These are phyloP conservation scores for Protula sp. DNA, from an alignment of 2,888 invertebrate species.

Conservation along the genomic window DNA sequence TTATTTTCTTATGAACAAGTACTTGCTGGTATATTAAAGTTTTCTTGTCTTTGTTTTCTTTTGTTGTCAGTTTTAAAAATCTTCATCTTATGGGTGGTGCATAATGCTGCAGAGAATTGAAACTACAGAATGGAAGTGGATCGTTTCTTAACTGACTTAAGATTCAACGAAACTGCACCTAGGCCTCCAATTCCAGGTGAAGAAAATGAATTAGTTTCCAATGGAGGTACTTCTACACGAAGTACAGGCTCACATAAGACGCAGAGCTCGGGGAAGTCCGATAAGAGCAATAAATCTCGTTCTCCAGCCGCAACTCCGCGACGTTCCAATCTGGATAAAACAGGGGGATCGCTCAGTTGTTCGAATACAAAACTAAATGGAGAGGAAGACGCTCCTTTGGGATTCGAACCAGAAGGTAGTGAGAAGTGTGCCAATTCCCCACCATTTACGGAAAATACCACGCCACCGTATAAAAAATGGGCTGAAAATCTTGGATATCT, in stretches of 20 bases:
- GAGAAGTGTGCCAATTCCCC: constrained; percentile 52
- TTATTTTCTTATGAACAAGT: too few relatives aligned
- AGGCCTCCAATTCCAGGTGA: constrained; percentile 51
- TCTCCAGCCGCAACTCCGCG: constrained; percentile 45
- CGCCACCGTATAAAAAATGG: constrained; percentile 81
- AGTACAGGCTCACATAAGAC: constrained; percentile 48
- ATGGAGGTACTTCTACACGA: constrained; percentile 45
- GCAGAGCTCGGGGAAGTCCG: constrained; percentile 23
- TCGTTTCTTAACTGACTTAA: constrained; percentile 36
- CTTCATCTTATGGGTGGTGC: too few relatives aligned
- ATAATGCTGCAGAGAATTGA: too few relatives aligned
- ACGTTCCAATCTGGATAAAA: constrained; percentile 42
- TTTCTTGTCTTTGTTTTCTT: too few relatives aligned
- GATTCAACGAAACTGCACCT: constrained; percentile 47
- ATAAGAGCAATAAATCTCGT: constrained; percentile 14
- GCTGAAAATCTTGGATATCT: constrained; percentile 77
- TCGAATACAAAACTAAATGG: constrained; percentile 14
- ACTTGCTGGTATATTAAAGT: too few relatives aligned
- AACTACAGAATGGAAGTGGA: constrained; percentile 12
- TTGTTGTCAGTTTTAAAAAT: too few relatives aligned
- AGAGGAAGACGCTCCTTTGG: constrained; percentile 55
- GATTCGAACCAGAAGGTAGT: constrained; percentile 61
- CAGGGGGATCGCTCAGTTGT: constrained; percentile 19
- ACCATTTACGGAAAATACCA: constrained; percentile 49
- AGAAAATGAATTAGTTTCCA: constrained; percentile 48